Evolutionary conservation across 2,888 invertebrate genomes (phyloP).

Genomic region (Drosophila quinaria): DNA sequence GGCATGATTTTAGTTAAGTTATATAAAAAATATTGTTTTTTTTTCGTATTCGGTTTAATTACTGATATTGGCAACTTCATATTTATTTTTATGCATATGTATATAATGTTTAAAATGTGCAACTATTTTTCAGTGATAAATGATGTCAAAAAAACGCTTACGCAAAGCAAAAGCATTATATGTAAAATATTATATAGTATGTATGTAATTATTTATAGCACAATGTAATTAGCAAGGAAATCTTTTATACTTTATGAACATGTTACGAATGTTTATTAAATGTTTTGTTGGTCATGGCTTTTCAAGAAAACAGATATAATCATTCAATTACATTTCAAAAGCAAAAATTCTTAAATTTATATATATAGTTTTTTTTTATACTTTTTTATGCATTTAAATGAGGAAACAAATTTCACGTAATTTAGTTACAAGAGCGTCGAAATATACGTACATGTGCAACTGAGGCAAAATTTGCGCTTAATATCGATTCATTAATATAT

Average conservation of each 20-base stretch:
- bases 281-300: slow-evolving; percentile 29
- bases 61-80: slow-evolving; percentile 77
- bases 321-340: slow-evolving; percentile 35
- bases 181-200: slow-evolving; percentile 51
- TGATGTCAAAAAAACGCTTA: slow-evolving; percentile 54
- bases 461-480: slow-evolving; percentile 58
- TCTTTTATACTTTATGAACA: slow-evolving; percentile 44
- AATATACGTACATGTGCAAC: slow-evolving; percentile 55
- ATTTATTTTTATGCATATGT: slow-evolving; percentile 57
- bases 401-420: slow-evolving; percentile 53
- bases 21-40: slow-evolving; percentile 62
- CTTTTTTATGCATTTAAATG: slow-evolving; percentile 31
- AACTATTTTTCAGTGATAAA: slow-evolving; percentile 46
- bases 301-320: slow-evolving; percentile 31
- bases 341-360: slow-evolving; percentile 23
- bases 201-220: slow-evolving; percentile 54
- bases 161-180: slow-evolving; percentile 47
- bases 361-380: slow-evolving; percentile 4
- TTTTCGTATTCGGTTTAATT: slow-evolving; percentile 61
- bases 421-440: slow-evolving; percentile 50
- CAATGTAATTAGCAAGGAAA: slow-evolving; percentile 57
- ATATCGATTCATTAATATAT: slow-evolving; percentile 65
- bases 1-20: slow-evolving; percentile 56
- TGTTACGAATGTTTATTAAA: slow-evolving; percentile 44
- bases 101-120: slow-evolving; percentile 62